phyloP scores from a whole-genome alignment of 2,888 invertebrate genomes.

The Thymelicus acteon region DNA sequence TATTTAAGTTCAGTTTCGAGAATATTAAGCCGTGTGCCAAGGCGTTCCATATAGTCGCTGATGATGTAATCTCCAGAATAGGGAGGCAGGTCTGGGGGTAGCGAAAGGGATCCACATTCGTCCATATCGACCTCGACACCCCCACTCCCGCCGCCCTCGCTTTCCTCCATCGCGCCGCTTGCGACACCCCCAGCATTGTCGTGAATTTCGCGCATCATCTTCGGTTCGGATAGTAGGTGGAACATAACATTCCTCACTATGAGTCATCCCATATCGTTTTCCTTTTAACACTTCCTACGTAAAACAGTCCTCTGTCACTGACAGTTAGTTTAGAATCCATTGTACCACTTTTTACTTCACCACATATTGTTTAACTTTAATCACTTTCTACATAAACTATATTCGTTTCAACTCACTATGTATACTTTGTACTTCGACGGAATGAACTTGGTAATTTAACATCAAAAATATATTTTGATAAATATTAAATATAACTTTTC shows the following conservation, averaged over 20 bases:
- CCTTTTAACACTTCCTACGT: constrained; percentile 70
- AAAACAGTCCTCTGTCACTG: constrained; percentile 62
- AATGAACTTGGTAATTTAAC: constrained; percentile 68
- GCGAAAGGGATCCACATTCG: constrained; percentile 82
- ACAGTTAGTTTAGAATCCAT: constrained; percentile 66
- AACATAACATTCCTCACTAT: constrained; percentile 81
- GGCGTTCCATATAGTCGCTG: constrained; percentile 95
- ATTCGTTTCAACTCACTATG: constrained; percentile 45
- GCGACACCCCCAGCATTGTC: constrained; percentile 79
- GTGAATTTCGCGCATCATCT: constrained; percentile 84
- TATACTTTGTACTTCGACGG: constrained; percentile 80
- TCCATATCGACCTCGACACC: constrained; percentile 82
- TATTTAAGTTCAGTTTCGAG: constrained; percentile 96
- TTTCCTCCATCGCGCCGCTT: constrained; percentile 82
- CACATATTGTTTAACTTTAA: constrained; percentile 60
- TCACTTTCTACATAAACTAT: constrained; percentile 49
- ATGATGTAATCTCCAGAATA: constrained; percentile 90
- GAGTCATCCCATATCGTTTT: constrained; percentile 85
- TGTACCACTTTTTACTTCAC: constrained; percentile 62
- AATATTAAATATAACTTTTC: constrained; percentile 69
- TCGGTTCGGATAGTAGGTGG: constrained; percentile 73
- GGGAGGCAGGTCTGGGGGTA: constrained; percentile 80
- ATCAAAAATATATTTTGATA: constrained; percentile 75
- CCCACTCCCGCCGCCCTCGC: constrained; percentile 83
- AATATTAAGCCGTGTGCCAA: constrained; percentile 93